Evolutionary conservation across 2,888 invertebrate genomes (phyloP).

Genomic region (Drosophila neonasuta): DNA sequence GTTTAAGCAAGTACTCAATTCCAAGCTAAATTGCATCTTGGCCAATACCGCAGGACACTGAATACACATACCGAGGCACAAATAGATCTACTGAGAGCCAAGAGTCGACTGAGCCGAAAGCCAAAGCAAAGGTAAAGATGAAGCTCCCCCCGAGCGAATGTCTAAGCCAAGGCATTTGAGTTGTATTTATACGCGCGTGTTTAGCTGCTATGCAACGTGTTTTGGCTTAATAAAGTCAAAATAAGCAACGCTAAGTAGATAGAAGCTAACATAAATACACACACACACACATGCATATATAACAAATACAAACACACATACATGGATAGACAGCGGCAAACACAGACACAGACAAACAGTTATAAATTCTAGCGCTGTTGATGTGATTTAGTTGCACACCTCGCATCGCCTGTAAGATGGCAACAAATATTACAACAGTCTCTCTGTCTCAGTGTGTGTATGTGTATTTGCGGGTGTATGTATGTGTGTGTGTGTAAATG

Average conservation of each 20-base stretch:
- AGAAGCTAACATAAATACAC: slow-evolving; percentile 64
- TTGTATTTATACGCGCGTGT: slow-evolving; percentile 67
- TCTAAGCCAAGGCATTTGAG: slow-evolving; percentile 31
- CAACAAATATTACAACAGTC: slow-evolving; percentile 69
- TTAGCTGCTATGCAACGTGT: slow-evolving; percentile 73
- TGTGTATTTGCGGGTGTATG: slow-evolving; percentile 24
- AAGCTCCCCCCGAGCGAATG: slow-evolving; percentile 3
- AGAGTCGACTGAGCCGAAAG: neutral
- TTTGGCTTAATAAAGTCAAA: slow-evolving; percentile 77
- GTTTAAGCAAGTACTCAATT: slow-evolving; percentile 20
- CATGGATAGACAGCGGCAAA: slow-evolving; percentile 6
- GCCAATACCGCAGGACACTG: slow-evolving; percentile 35
- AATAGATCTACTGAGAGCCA: slow-evolving; percentile 19
- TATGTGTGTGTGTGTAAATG: slow-evolving; percentile 66
- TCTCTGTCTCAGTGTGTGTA: slow-evolving; percentile 18
- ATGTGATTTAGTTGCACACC: slow-evolving; percentile 78
- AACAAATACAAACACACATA: slow-evolving; percentile 15
- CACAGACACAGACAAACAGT: slow-evolving; percentile 53
- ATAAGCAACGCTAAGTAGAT: slow-evolving; percentile 73
- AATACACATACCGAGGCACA: slow-evolving; percentile 23
- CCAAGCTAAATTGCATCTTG: slow-evolving; percentile 40
- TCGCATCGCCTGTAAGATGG: slow-evolving; percentile 75
- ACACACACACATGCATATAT: slow-evolving; percentile 25
- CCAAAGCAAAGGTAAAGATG: neutral
- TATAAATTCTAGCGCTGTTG: slow-evolving; percentile 74